Conservation (phyloP, 2,888 invertebrate genomes). For the Drosophila prolongata region DNA sequence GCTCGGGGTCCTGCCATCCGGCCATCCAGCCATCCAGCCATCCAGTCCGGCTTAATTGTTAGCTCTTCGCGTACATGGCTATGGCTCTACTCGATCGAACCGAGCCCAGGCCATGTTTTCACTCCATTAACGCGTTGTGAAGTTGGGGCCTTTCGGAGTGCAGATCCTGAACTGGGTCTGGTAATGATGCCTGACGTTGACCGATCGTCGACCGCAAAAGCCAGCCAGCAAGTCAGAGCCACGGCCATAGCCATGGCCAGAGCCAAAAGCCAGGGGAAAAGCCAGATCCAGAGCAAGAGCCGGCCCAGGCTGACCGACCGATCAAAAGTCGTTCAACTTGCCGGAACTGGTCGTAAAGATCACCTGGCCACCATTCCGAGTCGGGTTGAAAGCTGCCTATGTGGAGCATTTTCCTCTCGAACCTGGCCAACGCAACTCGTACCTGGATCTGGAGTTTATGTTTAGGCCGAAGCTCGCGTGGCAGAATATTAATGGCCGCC, state of each 20-base stretch:
- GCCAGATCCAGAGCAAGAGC: slow-evolving; percentile 21
- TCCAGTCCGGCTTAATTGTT: slow-evolving; percentile 69
- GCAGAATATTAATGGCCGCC: slow-evolving; percentile 78
- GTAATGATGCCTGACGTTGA: slow-evolving; percentile 81
- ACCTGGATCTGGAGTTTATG: slow-evolving; percentile 9
- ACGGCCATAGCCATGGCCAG: slow-evolving; percentile 4
- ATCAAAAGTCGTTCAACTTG: slow-evolving; percentile 81
- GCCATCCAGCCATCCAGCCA: slow-evolving; percentile 1
- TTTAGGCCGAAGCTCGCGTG: slow-evolving; percentile 49
- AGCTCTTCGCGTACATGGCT: slow-evolving; percentile 49
- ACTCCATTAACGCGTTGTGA: slow-evolving; percentile 70
- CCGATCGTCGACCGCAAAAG: slow-evolving; percentile 81
- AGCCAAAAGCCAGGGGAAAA: slow-evolving; percentile 17
- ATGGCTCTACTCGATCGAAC: slow-evolving; percentile 35
- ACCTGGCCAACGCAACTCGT: slow-evolving; percentile 58
- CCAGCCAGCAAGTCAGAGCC: slow-evolving; percentile 15
- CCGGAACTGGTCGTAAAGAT: slow-evolving; percentile 81
- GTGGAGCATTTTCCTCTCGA: slow-evolving; percentile 59
- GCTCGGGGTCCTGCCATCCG: slow-evolving; percentile 25
- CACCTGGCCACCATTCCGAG: slow-evolving; percentile 61
- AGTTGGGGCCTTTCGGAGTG: slow-evolving; percentile 3
- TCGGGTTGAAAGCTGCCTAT: slow-evolving; percentile 45
- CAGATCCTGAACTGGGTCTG: slow-evolving; percentile 56
- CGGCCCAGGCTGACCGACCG: slow-evolving; percentile 59
- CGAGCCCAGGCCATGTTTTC: slow-evolving; percentile 64